A percentile compares a stretch with the other conserved stretches of the same genome.
These are phyloP conservation scores for Diuraphis noxia DNA, from an alignment of 1,140 invertebrate genomes.

Conservation along the genomic window DNA sequence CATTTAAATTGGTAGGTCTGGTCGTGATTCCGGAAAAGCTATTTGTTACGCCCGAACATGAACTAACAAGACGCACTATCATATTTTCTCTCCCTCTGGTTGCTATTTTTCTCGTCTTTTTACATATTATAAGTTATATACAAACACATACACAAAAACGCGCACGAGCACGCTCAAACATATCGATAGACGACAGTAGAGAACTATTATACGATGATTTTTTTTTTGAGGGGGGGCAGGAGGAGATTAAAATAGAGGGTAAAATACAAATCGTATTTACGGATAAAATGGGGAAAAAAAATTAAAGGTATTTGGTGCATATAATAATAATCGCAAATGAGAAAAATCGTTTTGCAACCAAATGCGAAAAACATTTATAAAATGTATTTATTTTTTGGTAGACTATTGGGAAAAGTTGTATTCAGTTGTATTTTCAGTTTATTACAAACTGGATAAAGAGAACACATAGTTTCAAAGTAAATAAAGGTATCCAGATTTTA, in stretches of 20 bases:
- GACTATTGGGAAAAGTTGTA: neutral
- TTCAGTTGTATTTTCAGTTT: neutral
- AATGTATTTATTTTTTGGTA: constrained; percentile 1
- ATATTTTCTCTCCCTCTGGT: neutral
- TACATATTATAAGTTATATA: neutral
- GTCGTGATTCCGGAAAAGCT: constrained; percentile 1
- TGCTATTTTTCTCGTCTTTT: neutral
- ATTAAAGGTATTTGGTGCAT: no score
- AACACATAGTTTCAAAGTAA: neutral
- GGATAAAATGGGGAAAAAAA: neutral
- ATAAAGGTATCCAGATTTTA: neutral
- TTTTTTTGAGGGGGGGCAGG: no score
- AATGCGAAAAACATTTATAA: neutral
- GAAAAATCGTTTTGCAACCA: neutral
- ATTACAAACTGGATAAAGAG: neutral
- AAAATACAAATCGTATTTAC: neutral
- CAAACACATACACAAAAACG: no score
- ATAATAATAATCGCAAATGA: neutral
- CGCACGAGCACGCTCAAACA: no score
- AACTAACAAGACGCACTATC: neutral
- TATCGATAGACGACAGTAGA: neutral
- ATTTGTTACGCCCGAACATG: neutral
- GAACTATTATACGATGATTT: neutral
- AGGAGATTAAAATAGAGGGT: neutral
- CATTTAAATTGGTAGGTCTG: constrained; percentile 17